phyloP scores from a whole-genome alignment of 2,113 vertebrate species.

The Paradoxurus hermaphroditus region DNA sequence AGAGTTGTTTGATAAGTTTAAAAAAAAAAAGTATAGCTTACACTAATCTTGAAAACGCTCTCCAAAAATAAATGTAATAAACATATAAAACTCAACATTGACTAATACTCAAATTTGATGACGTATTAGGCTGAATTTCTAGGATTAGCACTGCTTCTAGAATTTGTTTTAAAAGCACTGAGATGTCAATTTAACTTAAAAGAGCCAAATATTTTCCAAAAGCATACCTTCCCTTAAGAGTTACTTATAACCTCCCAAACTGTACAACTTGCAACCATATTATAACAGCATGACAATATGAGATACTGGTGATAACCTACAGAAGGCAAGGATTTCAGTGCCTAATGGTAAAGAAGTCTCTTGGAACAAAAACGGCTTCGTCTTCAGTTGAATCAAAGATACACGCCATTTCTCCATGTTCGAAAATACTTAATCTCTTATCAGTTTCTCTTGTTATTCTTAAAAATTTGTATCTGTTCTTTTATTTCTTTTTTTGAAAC shows the following conservation, averaged over 20 bases:
- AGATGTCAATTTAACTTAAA: neutral
- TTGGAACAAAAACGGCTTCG: neutral
- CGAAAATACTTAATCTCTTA: neutral
- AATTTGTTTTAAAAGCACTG: conserved; percentile 5
- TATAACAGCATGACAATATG: neutral
- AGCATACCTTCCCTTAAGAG: neutral
- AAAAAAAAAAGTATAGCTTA: neutral
- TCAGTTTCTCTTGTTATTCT: conserved; percentile 2
- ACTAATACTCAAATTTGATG: neutral
- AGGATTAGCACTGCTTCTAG: neutral
- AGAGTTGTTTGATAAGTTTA: neutral
- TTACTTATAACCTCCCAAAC: neutral
- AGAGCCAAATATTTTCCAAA: conserved; percentile 22
- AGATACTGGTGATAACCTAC: neutral
- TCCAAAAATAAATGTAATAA: neutral
- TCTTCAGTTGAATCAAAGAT: neutral
- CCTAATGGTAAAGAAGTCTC: neutral
- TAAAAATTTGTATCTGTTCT: neutral
- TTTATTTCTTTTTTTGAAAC: conserved; percentile 24
- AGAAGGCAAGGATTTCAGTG: neutral
- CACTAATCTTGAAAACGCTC: neutral
- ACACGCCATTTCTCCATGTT: neutral
- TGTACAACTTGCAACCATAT: neutral
- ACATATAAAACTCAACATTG: neutral
- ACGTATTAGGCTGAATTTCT: neutral